Percentiles rank a stretch among this genome's conserved stretches.
These are phyloP conservation scores for Brachionus koreanus DNA, from an alignment of 1,140 invertebrate genomes.

Conservation along the genomic window DNA sequence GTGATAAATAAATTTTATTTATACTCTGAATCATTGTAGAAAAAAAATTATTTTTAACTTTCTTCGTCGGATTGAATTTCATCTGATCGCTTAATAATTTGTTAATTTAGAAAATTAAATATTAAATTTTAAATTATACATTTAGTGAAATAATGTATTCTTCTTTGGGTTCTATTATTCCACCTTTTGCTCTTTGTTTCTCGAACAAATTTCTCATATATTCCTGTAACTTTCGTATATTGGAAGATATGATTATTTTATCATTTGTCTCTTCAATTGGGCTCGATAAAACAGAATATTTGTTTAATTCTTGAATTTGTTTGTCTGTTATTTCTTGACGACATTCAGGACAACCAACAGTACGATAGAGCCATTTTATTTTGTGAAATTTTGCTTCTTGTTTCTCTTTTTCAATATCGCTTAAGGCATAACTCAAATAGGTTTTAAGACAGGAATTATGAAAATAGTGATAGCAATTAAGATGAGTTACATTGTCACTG, in stretches of 20 bases:
- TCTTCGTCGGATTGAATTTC: background rate
- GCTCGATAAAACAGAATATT: background rate
- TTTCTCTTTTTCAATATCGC: slow-evolving; percentile 35
- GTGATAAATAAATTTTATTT: no score
- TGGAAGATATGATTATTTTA: background rate
- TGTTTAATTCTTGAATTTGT: background rate
- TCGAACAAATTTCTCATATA: slow-evolving; percentile 11
- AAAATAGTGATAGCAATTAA: slow-evolving; percentile 41
- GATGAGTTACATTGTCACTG: background rate
- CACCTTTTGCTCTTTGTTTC: slow-evolving; percentile 6
- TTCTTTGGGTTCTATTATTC: slow-evolving; percentile 22
- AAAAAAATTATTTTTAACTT: background rate
- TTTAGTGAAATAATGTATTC: background rate
- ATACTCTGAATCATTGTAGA: background rate
- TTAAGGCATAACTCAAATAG: background rate
- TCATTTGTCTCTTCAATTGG: background rate
- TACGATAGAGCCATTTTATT: background rate
- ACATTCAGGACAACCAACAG: slow-evolving; percentile 36
- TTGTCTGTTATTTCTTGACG: background rate
- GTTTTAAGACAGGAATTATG: slow-evolving; percentile 21
- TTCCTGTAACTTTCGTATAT: background rate
- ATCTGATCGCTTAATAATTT: background rate
- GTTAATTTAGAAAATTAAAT: background rate
- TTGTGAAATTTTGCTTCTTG: slow-evolving; percentile 10
- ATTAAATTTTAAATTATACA: background rate